Evolutionary conservation across 2,888 invertebrate species (phyloP).

Genomic region (Ectemnius cavifrons): DNA sequence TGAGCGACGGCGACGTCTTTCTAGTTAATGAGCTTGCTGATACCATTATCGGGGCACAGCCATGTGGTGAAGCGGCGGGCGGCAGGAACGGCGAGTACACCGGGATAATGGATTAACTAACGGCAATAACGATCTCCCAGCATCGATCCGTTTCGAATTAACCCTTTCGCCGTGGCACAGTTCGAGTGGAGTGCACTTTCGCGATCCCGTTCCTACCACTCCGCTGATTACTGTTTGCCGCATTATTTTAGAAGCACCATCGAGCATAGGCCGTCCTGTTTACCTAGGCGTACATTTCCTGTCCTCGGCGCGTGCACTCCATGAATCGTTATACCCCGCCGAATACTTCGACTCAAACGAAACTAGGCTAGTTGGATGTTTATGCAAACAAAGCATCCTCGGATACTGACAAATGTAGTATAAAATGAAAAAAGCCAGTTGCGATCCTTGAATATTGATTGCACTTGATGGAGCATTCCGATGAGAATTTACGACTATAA

Average conservation of each 20-base stretch:
- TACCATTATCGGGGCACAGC: slow-evolving; percentile 5
- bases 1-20: too few relatives aligned
- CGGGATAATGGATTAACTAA: slow-evolving; percentile 39
- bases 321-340: too few relatives aligned
- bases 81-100: neutral
- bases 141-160: slow-evolving; percentile 37
- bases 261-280: neutral
- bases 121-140: slow-evolving; percentile 30
- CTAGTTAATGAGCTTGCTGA: slow-evolving; percentile 8
- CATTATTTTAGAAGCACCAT: slow-evolving; percentile 1
- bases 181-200: neutral
- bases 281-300: too few relatives aligned
- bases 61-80: neutral
- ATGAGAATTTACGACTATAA: too few relatives aligned
- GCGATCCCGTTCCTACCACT: slow-evolving; percentile 1
- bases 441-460: too few relatives aligned
- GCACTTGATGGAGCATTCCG: too few relatives aligned
- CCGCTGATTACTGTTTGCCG: slow-evolving; percentile 5
- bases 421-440: too few relatives aligned
- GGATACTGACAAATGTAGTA: too few relatives aligned
- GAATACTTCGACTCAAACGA: too few relatives aligned
- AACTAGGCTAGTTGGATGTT: too few relatives aligned
- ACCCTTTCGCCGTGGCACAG: slow-evolving; percentile 2
- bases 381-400: too few relatives aligned
- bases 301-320: too few relatives aligned